Conservation (phyloP, 2,113 vertebrate species). For the Acanthisitta chloris region DNA sequence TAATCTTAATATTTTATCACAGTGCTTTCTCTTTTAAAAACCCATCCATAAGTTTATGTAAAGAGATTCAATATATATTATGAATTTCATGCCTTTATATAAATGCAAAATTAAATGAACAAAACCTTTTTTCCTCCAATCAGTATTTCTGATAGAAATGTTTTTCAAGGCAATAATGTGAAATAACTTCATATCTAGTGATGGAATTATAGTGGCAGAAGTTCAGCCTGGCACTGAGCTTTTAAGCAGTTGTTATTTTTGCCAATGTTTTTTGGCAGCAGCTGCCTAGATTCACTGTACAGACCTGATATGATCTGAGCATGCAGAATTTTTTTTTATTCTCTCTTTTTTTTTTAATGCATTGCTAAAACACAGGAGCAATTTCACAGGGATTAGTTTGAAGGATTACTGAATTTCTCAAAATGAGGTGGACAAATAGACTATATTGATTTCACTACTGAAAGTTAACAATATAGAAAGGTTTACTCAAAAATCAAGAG, state of each 20-base stretch:
- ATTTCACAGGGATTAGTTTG: slow-evolving; percentile 10
- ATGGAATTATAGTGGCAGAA: slow-evolving; percentile 1
- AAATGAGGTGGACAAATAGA: slow-evolving; percentile 43
- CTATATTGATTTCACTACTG: slow-evolving; percentile 25
- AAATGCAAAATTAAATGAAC: neutral
- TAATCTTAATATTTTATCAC: neutral
- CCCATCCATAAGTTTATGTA: neutral
- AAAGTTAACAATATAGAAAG: slow-evolving; percentile 13
- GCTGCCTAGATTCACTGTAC: neutral
- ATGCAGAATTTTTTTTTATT: neutral
- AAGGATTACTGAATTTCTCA: slow-evolving; percentile 39
- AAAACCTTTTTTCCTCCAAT: neutral
- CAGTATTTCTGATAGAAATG: neutral
- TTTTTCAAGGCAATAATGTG: neutral
- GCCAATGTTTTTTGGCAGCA: neutral
- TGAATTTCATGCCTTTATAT: neutral
- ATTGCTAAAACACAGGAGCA: slow-evolving; percentile 19
- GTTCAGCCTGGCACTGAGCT: neutral
- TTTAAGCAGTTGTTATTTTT: neutral
- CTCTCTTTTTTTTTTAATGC: neutral
- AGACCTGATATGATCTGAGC: neutral
- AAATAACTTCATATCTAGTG: neutral
- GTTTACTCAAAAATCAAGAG: neutral
- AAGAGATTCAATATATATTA: neutral
- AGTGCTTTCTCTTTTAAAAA: neutral